A percentile compares a stretch with the other conserved stretches of the same genome.
These are phyloP conservation scores for Oligia latruncula DNA, from an alignment of 2,888 invertebrate genomes.

Conservation along the genomic window DNA sequence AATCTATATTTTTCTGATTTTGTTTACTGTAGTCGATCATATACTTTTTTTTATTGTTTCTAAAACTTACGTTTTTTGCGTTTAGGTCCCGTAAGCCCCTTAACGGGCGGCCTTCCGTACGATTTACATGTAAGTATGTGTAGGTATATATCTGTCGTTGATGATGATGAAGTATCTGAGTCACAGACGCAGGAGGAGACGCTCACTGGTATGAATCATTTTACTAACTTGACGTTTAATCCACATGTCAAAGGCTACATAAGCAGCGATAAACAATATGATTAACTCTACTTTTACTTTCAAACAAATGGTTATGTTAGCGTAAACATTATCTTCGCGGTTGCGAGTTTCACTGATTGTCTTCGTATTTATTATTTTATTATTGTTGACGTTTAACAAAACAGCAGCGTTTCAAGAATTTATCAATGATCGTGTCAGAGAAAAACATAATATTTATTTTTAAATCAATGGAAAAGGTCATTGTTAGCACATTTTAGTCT, in stretches of 20 bases:
- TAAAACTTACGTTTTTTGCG: no score
- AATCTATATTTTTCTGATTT: no score
- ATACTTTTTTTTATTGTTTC: no score
- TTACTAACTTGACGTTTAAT: constrained; percentile 35
- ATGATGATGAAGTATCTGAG: not conserved
- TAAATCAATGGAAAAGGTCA: no score
- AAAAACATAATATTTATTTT: not conserved
- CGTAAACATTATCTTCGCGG: constrained; percentile 33
- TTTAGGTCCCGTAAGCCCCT: no score
- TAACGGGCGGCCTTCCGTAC: no score
- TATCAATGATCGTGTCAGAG: constrained; percentile 8
- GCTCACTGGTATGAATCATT: constrained; percentile 8
- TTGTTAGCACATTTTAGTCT: constrained; percentile 4
- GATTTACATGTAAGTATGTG: not conserved
- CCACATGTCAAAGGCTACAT: constrained; percentile 54
- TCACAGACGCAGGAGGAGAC: constrained; percentile 16
- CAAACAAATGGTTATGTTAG: constrained; percentile 39
- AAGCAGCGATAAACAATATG: constrained; percentile 47
- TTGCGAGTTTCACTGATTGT: constrained; percentile 37
- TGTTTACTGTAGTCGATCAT: no score
- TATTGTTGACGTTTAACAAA: constrained; percentile 9
- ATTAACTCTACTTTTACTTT: constrained; percentile 63
- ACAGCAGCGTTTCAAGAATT: constrained; percentile 16
- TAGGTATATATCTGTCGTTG: not conserved
- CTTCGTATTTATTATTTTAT: not conserved